Conservation (phyloP, 2,888 invertebrate genomes). For the Sesia bembeciformis region DNA sequence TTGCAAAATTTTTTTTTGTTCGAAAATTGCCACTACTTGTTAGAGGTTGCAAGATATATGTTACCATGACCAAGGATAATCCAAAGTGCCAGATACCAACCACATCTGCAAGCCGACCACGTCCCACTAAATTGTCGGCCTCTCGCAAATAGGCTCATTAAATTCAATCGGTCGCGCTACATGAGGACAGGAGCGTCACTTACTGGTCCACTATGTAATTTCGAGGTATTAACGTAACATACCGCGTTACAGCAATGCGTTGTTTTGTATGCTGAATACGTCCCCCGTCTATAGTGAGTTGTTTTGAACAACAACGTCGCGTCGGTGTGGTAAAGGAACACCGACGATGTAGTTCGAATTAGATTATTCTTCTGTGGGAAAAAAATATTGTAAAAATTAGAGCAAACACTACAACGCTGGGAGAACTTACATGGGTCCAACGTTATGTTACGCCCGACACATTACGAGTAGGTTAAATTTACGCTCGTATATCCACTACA, state of each 20-base stretch:
- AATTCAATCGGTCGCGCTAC: conserved; percentile 51
- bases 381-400: too few species aligned
- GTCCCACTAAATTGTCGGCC: conserved; percentile 44
- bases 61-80: too few species aligned
- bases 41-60: too few species aligned
- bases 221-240: conserved; percentile 47
- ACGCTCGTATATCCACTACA: too few species aligned
- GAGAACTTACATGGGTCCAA: too few species aligned
- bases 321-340: neutral
- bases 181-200: conserved; percentile 51
- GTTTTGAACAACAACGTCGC: neutral
- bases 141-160: conserved; percentile 57
- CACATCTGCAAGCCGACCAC: conserved; percentile 35
- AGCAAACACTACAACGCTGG: too few species aligned
- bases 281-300: conserved; percentile 11
- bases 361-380: too few species aligned
- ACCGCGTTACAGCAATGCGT: neutral
- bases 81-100: neutral
- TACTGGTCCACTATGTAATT: conserved; percentile 51
- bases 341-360: neutral
- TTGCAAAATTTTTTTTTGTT: too few species aligned
- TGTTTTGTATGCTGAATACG: conserved; percentile 42
- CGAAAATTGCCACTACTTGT: too few species aligned
- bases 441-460: too few species aligned
- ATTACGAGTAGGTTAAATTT: too few species aligned